phyloP scores from a whole-genome alignment of 2,888 invertebrate species.

The Sycophila texana region DNA sequence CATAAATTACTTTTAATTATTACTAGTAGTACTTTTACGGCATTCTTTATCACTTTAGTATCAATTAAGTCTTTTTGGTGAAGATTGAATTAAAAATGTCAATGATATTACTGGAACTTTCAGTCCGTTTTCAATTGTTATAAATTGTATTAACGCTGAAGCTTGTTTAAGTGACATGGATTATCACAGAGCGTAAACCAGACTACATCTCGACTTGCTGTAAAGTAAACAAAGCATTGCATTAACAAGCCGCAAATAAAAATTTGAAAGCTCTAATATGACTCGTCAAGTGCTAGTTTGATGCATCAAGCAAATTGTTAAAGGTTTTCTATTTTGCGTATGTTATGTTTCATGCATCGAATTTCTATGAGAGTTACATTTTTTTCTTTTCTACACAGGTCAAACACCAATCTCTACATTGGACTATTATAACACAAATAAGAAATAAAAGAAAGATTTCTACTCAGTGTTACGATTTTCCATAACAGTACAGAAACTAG shows the following conservation, averaged over 20 bases:
- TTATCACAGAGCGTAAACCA: conserved; percentile 33
- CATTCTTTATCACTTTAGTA: no score
- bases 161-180: conserved; percentile 28
- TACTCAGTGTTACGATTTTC: conserved; percentile 15
- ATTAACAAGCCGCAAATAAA: conserved; percentile 28
- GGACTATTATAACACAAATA: not conserved
- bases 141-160: conserved; percentile 8
- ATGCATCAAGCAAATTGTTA: not conserved
- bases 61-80: no score
- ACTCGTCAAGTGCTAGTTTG: conserved; percentile 20
- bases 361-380: not conserved
- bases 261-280: conserved; percentile 37
- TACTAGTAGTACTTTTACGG: no score
- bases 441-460: no score
- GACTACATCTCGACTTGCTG: conserved; percentile 6
- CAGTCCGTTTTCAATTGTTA: no score
- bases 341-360: conserved; percentile 36
- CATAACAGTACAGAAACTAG: conserved; percentile 13
- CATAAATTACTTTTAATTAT: no score
- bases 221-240: conserved; percentile 31
- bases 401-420: conserved; percentile 14
- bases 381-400: conserved; percentile 1
- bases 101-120: no score
- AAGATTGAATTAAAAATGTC: no score
- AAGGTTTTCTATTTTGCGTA: conserved; percentile 1